Evolutionary conservation across 2,113 vertebrate genomes (phyloP).

Genomic region (Ptychochromis oligacanthus): DNA sequence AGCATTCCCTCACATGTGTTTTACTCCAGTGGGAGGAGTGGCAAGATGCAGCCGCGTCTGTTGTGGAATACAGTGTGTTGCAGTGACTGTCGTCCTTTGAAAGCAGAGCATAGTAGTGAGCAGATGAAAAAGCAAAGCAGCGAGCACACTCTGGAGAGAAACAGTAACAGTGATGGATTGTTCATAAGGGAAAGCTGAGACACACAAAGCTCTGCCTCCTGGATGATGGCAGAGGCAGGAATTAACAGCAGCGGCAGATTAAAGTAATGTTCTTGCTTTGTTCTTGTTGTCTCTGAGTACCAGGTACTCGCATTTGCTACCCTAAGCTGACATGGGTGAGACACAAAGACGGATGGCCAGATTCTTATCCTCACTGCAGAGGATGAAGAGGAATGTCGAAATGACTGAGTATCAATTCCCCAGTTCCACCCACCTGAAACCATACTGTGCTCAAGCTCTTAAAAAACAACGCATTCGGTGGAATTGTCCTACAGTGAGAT

Average conservation of each 20-base stretch:
- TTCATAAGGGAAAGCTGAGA: conserved; percentile 68
- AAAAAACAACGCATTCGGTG: conserved; percentile 51
- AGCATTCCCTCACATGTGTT: conserved; percentile 25
- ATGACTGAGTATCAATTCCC: conserved; percentile 78
- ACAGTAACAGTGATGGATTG: conserved; percentile 78
- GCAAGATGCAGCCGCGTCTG: conserved; percentile 26
- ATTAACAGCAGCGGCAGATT: conserved; percentile 70
- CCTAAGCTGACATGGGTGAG: conserved; percentile 57
- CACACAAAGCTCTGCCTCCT: conserved; percentile 66
- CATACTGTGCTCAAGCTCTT: conserved; percentile 17
- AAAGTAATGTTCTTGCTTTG: conserved; percentile 74
- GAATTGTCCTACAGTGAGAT: conserved; percentile 46
- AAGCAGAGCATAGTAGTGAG: conserved; percentile 48
- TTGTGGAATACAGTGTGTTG: conserved; percentile 49
- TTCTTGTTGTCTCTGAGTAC: conserved; percentile 68
- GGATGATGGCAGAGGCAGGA: conserved; percentile 62
- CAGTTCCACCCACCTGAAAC: conserved; percentile 71
- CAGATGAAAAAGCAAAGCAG: conserved; percentile 38
- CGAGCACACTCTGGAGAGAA: conserved; percentile 57
- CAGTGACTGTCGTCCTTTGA: conserved; percentile 30
- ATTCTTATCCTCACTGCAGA: conserved; percentile 71
- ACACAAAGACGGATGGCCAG: conserved; percentile 75
- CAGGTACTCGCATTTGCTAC: conserved; percentile 59
- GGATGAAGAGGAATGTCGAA: conserved; percentile 70
- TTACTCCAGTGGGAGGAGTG: not conserved